Evolutionary conservation across 2,113 vertebrate species (phyloP).

Genomic region (Marmota monax): DNA sequence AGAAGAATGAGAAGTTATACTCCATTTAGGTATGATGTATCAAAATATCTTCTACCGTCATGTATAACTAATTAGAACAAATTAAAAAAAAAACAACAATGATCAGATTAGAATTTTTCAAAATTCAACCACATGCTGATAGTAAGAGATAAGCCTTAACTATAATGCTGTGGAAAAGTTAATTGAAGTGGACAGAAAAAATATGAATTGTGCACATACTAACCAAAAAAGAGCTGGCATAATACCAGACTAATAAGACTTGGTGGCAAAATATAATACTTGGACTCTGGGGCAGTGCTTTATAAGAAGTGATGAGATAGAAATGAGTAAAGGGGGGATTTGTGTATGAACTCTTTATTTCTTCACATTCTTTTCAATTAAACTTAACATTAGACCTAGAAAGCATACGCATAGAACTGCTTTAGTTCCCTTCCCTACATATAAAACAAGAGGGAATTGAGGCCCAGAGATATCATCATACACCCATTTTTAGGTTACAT

Average conservation of each 20-base stretch:
- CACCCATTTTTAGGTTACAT: background rate
- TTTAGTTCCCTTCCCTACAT: background rate
- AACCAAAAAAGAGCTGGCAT: background rate
- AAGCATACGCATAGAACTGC: background rate
- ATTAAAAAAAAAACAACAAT: too few species aligned
- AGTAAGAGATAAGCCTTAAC: background rate
- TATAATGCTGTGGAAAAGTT: background rate
- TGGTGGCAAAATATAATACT: background rate
- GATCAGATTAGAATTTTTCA: background rate
- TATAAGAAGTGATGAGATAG: background rate
- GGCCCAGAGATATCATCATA: background rate
- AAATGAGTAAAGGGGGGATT: background rate
- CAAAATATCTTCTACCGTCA: too few species aligned
- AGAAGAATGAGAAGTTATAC: too few species aligned
- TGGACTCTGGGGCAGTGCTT: background rate
- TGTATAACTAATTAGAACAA: too few species aligned
- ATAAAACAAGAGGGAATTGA: background rate
- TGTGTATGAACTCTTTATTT: background rate
- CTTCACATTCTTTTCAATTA: background rate
- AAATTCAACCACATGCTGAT: background rate
- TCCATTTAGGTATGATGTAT: too few species aligned
- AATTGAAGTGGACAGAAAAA: constrained; percentile 12
- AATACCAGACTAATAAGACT: background rate
- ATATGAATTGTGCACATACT: background rate
- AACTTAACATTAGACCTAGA: background rate